These are phyloP conservation scores for Vulpes ferrilata DNA, from an alignment of 2,113 vertebrate species.

Conservation along the genomic window DNA sequence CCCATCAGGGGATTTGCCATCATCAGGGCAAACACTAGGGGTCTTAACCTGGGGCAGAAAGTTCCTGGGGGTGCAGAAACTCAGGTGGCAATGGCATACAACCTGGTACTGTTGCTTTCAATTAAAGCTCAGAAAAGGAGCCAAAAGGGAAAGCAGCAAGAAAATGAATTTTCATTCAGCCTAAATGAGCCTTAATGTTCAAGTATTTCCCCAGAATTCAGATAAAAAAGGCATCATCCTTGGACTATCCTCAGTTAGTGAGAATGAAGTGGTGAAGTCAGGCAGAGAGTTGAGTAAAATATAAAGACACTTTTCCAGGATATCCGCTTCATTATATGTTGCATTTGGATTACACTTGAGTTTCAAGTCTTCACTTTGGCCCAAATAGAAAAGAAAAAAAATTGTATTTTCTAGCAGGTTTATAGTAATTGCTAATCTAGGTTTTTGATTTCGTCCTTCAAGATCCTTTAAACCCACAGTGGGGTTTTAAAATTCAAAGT, in stretches of 20 bases:
- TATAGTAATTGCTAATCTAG: slow-evolving; percentile 70
- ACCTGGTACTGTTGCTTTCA: neutral
- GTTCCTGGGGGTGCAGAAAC: neutral
- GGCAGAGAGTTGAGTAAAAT: neutral
- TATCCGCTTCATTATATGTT: neutral
- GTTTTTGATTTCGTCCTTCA: slow-evolving; percentile 72
- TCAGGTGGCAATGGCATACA: neutral
- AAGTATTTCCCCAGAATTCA: slow-evolving; percentile 54
- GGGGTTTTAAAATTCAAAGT: slow-evolving; percentile 77
- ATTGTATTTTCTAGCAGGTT: slow-evolving; percentile 15
- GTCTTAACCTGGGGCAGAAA: neutral
- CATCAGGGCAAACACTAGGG: neutral
- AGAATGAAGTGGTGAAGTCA: neutral
- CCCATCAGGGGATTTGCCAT: neutral
- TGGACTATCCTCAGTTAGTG: neutral
- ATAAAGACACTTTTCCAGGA: neutral
- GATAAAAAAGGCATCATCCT: slow-evolving; percentile 38
- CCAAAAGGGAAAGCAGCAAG: slow-evolving; percentile 9
- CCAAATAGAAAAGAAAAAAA: neutral
- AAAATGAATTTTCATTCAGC: slow-evolving; percentile 37
- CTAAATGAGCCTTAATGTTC: slow-evolving; percentile 46
- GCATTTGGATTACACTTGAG: slow-evolving; percentile 10
- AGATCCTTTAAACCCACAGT: slow-evolving; percentile 72
- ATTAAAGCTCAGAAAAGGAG: neutral
- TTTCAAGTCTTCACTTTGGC: neutral